Evolutionary conservation across 2,888 invertebrate genomes (phyloP).

Genomic region (Phalera bucephala): DNA sequence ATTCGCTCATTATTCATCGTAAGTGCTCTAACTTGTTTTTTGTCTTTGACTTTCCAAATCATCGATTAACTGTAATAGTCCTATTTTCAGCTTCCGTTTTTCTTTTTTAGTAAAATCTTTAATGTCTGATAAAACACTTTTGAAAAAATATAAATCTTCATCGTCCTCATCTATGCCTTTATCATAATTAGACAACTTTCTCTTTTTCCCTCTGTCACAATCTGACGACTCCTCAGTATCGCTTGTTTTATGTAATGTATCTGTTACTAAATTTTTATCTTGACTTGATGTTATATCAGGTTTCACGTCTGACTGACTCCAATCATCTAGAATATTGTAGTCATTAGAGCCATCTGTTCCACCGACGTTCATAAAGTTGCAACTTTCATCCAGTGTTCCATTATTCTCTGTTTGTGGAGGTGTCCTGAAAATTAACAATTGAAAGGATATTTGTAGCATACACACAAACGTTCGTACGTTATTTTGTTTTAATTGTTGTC

Average conservation of each 20-base stretch:
- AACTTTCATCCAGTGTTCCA: conserved; percentile 18
- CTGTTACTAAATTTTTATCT: conserved; percentile 2
- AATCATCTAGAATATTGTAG: conserved; percentile 23
- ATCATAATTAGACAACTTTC: conserved; percentile 19
- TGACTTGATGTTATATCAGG: conserved; percentile 21
- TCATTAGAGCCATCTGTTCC: conserved; percentile 21
- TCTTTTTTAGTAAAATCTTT: conserved; percentile 70
- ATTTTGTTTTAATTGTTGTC: no score
- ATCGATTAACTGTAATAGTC: conserved; percentile 73
- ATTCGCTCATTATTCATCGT: no score
- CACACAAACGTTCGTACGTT: no score
- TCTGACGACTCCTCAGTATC: conserved; percentile 6
- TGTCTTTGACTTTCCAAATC: conserved; percentile 47
- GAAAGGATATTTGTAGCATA: no score
- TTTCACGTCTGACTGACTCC: conserved; percentile 27
- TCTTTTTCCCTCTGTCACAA: conserved; percentile 17
- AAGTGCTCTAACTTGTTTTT: no score
- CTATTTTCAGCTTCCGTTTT: conserved; percentile 78
- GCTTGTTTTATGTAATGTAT: conserved; percentile 3
- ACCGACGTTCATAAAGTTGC: conserved; percentile 16
- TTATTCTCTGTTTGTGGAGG: no score
- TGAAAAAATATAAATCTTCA: conserved; percentile 71
- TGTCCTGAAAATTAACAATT: no score
- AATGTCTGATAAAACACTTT: conserved; percentile 79
- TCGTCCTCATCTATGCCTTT: conserved; percentile 29